Base-by-base conservation (phyloP, 2,888 invertebrate species). In the Strigamia crassipes region DNA sequence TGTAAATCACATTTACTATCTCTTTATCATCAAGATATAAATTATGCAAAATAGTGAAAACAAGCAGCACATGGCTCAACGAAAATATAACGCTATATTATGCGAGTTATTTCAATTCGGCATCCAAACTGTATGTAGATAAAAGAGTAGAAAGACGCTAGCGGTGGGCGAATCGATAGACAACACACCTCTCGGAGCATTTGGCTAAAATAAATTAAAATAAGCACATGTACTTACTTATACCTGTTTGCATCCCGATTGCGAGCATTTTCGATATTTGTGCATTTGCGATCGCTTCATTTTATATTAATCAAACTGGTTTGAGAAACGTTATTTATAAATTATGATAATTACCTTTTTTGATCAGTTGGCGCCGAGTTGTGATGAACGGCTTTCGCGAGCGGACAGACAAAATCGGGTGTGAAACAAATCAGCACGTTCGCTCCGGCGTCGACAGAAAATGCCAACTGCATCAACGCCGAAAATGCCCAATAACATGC, bases 1-100 rank as follows among this genome's bases (percentile, higher is more conserved):
- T 66, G 1, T 66, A 23, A 66, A 31, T 66, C 27, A 13, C 13
- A 34, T 27, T 27, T 23, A 23, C 9, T 66, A 66, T 23, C 3
- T 34, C 6, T 34, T 23, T 66, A 66, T 23, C 13, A 66, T 66
- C 27, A 27, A 27, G 10, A 31, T 9, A 80, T 80, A 80, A 51
- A 80, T 80, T 80, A 80, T 80, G 80, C 80, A n/a, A 80, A 80
- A 80, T 80, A 80, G 46, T 51, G 51, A 80, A 79, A 79, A 79
- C 79, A 80, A 46, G 42, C 51, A 80, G 18, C 80, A 80, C 80
- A 80, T 80, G 80, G 51, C 21, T 46, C 46, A 27, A 80, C 8
- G 0, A 23, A 27, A 66, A 27, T 27, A 66, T 66, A 5, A 66
- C 18, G 27, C 13, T 15, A 66, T 66, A 10, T 66, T 27, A 27